Conservation (phyloP, 2,113 vertebrate genomes). For the Strix aluco region DNA sequence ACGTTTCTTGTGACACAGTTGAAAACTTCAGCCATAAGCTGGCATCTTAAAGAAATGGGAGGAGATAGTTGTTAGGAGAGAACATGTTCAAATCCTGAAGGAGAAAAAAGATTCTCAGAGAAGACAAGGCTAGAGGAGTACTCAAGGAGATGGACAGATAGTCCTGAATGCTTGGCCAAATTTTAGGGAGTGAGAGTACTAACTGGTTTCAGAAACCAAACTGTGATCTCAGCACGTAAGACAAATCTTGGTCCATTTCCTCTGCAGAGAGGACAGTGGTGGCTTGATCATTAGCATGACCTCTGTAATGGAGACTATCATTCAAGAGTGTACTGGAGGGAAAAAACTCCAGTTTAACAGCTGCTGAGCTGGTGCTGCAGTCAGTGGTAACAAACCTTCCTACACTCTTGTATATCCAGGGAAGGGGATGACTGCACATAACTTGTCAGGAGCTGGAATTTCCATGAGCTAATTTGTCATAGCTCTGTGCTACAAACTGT, state of each 20-base stretch:
- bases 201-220: not conserved
- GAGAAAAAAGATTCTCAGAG: not conserved
- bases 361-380: not conserved
- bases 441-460: not conserved
- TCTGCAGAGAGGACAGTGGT: not conserved
- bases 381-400: not conserved
- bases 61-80: not conserved
- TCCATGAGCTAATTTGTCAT: not conserved
- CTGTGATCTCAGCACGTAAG: not conserved
- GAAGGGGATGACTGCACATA: not conserved
- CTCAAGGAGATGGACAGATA: not conserved
- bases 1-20: not conserved
- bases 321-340: not conserved
- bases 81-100: not conserved
- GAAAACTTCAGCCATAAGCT: not conserved
- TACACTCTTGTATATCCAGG: not conserved
- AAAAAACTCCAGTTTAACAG: not conserved
- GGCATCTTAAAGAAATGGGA: not conserved
- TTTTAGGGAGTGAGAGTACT: not conserved
- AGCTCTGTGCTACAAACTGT: not conserved
- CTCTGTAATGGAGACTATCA: not conserved
- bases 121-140: not conserved
- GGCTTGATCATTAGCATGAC: not conserved
- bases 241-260: not conserved
- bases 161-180: not conserved